Base-by-base conservation (phyloP, 1,140 invertebrate species). In the Heterodera carotae region DNA sequence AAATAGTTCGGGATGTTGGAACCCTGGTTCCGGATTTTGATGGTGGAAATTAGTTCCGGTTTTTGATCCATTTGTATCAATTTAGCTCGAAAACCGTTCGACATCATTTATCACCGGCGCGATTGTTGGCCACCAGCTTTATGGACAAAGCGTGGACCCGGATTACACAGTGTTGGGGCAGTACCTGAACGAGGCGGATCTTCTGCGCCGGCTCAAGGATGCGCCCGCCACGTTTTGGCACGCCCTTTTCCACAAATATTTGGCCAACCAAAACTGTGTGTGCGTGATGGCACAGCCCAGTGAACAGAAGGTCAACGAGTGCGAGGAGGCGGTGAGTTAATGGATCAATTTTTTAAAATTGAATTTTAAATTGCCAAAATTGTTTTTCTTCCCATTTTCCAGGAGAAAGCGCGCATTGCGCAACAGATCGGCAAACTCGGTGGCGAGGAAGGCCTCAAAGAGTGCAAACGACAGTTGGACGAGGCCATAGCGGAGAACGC, bases 81-180 rank as follows among this genome's bases (percentile, higher is more conserved):
- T 66, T 66, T 25, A 91, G 84, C 89, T 93, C 64, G 94, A 95
- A 89, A 92, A 91, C 31, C 90, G 90, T 78, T 93, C 93, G 2
- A 92, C 94, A 84, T 91, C 92, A 75, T 89, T 91, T 8, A 88
- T 94, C 43, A 92, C 93, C 2, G 92, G 91, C 84, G 91, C 92
- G 81, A 90, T 93, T 39, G 93, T 95, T 84, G 92, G 92, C 0
- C 93, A 95, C 87, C 91, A 93, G 81, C 89, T 96, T 27, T 95
- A 94, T 88, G 93, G 93, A 2, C 67, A 36, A 1, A 39, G n/a
- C 10, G 70, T 62, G 18, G 80, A 78, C 29, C n/a, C 56, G 2
- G 72, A 67, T 10, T 90, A 92, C 64, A 91, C 89, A 29, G 90
- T 92, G 78, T 88, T 92, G 80, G 92, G 94, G 88, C 93, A 93